Conservation (phyloP, 2,888 invertebrate genomes). For the Dicranocentrus wangi region DNA sequence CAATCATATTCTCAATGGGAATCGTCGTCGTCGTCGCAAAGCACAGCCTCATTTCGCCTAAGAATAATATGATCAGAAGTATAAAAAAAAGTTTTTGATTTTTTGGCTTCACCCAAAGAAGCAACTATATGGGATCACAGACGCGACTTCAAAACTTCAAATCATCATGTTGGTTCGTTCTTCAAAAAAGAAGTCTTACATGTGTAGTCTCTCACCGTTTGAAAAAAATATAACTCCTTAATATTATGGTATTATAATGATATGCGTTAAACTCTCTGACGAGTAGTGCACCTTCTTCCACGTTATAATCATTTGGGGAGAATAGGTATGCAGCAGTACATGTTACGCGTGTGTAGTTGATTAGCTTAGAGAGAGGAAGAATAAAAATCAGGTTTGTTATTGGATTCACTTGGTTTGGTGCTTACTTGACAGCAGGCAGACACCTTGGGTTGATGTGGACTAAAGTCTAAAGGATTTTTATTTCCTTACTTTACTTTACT, state of each 20-base stretch:
- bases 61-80: constrained; percentile 12
- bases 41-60: constrained; percentile 16
- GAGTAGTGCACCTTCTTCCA: constrained; percentile 6
- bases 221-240: constrained; percentile 1
- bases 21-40: too few species aligned
- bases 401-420: constrained; percentile 24
- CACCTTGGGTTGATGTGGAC: constrained; percentile 14
- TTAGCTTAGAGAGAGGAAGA: constrained; percentile 19
- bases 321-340: too few species aligned
- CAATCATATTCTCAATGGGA: constrained; percentile 31
- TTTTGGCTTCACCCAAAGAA: constrained; percentile 45
- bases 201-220: not conserved
- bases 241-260: constrained; percentile 28
- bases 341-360: constrained; percentile 23
- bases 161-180: too few species aligned
- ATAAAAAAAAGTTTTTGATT: not conserved
- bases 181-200: too few species aligned
- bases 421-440: too few species aligned
- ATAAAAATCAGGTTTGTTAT: constrained; percentile 54
- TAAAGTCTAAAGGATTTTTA: not conserved
- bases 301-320: constrained; percentile 20
- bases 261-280: not conserved
- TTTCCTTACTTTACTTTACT: not conserved
- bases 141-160: too few species aligned
- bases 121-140: too few species aligned